Evolutionary conservation across 2,888 invertebrate species (phyloP), one percentile per base, ranked within the genome.

Genomic region (Sarcophaga variegata): DNA sequence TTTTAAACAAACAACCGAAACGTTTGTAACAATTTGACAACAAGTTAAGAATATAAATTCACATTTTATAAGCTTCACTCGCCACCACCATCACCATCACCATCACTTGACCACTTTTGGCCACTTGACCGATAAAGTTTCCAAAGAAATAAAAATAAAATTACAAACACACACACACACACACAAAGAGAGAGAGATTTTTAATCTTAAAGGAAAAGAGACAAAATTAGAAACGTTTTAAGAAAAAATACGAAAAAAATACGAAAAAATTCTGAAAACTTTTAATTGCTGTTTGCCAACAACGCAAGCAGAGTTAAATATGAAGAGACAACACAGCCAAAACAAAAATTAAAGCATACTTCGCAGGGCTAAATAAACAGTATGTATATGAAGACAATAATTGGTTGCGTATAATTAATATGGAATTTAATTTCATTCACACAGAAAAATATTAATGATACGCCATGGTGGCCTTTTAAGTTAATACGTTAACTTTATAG

Each of bases 41-140:
- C 59, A 77, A 66, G 47, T 78, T 78, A 62, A 47, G 70, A 63
- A 76, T 76, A 76, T 64, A 82, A 82, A 82, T 76, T 76, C 75
- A 63, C 54, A 62, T 70, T 82, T 72, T 76, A 45, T 76, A 70
- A 70, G 45, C 54, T 37, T 37, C 37, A 37, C 5, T 37, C 37
- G 37, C 37, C 37, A 37, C 37, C 37, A 37, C 37, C 27, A 27
- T 1, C 22, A 22, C 22, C 37, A 37, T 6, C 37, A 37, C 8
- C 37, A 8, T 10, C 37, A 37, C 10, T 37, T 76, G 70, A 64
- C 81, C 70, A 64, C 45, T 74, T 60, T 37, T 37, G 37, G 37
- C 54, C 17, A 54, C 17, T 14, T 54, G 17, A 4, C 54, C 4
- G 10, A 54, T 14, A 54, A 54, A 54, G 54, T 54, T 54, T 54